A percentile compares a stretch with the other conserved stretches of the same genome.
Evolutionary conservation across 2,113 vertebrate genomes (phyloP).

Genomic region (Choloepus hoffmanni): DNA sequence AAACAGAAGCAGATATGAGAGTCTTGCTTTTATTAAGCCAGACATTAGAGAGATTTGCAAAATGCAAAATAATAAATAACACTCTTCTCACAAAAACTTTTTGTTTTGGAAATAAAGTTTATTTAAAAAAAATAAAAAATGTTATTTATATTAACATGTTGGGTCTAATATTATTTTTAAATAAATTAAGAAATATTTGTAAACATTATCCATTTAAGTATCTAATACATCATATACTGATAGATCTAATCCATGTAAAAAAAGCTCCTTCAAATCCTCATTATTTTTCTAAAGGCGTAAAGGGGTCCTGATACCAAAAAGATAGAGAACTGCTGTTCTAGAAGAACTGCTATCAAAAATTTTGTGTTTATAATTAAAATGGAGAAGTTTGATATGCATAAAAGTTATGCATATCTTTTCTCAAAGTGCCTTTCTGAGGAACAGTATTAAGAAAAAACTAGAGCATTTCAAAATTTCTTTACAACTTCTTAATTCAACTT

Average conservation of each 20-base stretch:
- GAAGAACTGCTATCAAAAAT: background rate
- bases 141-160: background rate
- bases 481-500: background rate
- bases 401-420: background rate
- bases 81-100: background rate
- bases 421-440: background rate
- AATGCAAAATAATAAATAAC: background rate
- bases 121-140: background rate
- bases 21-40: background rate
- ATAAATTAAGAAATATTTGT: background rate
- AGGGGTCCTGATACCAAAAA: background rate
- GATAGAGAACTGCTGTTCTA: background rate
- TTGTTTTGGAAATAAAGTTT: background rate
- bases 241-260: background rate
- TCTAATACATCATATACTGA: background rate
- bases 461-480: background rate
- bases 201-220: background rate
- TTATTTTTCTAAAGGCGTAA: background rate
- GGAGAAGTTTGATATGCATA: background rate
- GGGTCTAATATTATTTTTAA: background rate
- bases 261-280: background rate
- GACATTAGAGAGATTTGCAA: background rate
- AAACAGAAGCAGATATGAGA: background rate
- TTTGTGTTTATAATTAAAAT: conserved; percentile 1
- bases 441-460: background rate